These are phyloP conservation scores for Papilio gigon DNA, from an alignment of 2,888 invertebrate species.

Conservation along the genomic window DNA sequence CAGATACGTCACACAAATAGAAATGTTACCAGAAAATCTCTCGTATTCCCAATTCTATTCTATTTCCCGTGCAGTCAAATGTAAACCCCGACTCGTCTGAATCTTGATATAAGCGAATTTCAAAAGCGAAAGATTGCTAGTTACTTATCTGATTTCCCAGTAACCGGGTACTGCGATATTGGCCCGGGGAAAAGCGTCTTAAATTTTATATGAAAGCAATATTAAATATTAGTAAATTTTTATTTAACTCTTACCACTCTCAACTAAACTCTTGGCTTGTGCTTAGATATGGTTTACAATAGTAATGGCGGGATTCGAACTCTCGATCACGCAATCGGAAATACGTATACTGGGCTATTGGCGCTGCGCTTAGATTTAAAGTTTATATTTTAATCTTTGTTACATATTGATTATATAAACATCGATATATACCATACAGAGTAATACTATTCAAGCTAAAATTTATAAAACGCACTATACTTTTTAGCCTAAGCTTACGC, in stretches of 20 bases:
- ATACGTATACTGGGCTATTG: too few relatives aligned
- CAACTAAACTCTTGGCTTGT: too few relatives aligned
- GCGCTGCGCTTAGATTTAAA: too few relatives aligned
- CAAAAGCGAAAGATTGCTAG: conserved; percentile 19
- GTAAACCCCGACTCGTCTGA: conserved; percentile 10
- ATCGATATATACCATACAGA: too few relatives aligned
- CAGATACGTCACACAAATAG: neutral
- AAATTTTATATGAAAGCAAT: neutral
- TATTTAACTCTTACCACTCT: neutral
- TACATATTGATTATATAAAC: too few relatives aligned
- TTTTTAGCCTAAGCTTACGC: too few relatives aligned
- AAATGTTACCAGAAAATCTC: conserved; percentile 14
- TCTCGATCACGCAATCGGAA: too few relatives aligned
- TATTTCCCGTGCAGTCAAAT: conserved; percentile 1
- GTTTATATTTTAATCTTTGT: too few relatives aligned
- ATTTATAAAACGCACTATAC: too few relatives aligned
- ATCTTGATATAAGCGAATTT: conserved; percentile 23
- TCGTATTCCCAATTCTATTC: conserved; percentile 14
- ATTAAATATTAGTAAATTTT: neutral
- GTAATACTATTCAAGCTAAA: too few relatives aligned
- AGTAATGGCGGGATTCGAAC: too few relatives aligned
- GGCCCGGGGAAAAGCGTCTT: neutral
- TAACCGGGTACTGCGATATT: neutral
- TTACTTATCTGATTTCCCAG: conserved; percentile 19
- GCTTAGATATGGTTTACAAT: too few relatives aligned